These are phyloP conservation scores for Aromia moschata DNA, from an alignment of 2,888 invertebrate species.

Conservation along the genomic window DNA sequence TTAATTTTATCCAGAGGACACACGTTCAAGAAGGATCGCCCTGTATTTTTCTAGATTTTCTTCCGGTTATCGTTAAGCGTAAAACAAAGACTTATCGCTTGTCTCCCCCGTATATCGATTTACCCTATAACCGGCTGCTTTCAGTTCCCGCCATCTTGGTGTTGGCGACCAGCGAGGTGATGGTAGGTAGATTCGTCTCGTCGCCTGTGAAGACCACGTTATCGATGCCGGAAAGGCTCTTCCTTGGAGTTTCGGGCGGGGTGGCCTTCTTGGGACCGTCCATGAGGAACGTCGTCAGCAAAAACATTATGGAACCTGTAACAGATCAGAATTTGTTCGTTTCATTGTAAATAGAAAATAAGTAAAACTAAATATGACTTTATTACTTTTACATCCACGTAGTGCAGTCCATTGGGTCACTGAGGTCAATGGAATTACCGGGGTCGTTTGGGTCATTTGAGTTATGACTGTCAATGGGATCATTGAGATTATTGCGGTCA, in stretches of 20 bases:
- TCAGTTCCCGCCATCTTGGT: constrained; percentile 45
- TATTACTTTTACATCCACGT: too few species aligned
- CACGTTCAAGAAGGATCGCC: too few species aligned
- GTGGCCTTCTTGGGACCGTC: constrained; percentile 67
- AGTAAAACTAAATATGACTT: too few species aligned
- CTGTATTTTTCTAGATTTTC: too few species aligned
- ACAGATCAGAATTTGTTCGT: too few species aligned
- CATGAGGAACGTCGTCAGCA: constrained; percentile 83
- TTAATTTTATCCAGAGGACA: too few species aligned
- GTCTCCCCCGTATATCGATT: neutral
- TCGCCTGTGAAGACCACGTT: constrained; percentile 57
- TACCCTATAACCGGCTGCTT: constrained; percentile 49
- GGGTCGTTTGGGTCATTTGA: too few species aligned
- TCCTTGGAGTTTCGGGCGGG: constrained; percentile 35
- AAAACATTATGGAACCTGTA: constrained; percentile 82
- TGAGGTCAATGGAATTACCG: too few species aligned
- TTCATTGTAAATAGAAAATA: too few species aligned
- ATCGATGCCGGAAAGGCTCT: constrained; percentile 56
- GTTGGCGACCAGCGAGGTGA: constrained; percentile 52
- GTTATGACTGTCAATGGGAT: too few species aligned
- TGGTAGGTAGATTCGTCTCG: constrained; percentile 54
- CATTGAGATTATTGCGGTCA: too few species aligned
- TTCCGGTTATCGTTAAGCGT: constrained; percentile 7
- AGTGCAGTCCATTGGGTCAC: too few species aligned
- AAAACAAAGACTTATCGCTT: constrained; percentile 7